Conservation (phyloP, 2,888 invertebrate species). For the Lissonota sp. region DNA sequence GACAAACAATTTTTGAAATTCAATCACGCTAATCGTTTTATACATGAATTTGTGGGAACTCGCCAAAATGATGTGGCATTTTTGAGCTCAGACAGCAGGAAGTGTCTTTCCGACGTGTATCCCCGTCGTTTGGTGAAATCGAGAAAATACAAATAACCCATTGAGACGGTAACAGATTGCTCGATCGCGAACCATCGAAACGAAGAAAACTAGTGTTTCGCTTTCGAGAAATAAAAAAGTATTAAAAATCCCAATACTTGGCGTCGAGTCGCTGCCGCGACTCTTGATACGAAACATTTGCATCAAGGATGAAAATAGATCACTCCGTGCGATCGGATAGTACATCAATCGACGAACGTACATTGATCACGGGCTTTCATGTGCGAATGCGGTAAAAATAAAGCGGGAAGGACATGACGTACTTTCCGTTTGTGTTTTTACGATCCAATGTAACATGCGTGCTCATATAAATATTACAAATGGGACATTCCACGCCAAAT, state of each 20-base stretch:
- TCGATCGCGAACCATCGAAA: conserved; percentile 6
- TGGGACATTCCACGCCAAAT: too few relatives aligned
- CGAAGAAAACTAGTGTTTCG: conserved; percentile 10
- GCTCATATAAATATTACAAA: too few relatives aligned
- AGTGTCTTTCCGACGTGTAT: background rate
- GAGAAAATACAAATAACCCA: conserved; percentile 41
- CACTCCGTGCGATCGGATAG: conserved; percentile 19
- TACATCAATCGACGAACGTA: conserved; percentile 44
- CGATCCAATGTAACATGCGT: background rate
- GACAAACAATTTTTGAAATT: too few relatives aligned
- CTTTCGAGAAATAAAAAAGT: background rate
- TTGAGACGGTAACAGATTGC: conserved; percentile 7
- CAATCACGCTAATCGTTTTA: too few relatives aligned
- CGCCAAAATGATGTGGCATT: too few relatives aligned
- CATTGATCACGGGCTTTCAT: conserved; percentile 39
- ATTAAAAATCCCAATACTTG: too few relatives aligned
- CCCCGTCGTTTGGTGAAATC: background rate
- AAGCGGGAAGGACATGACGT: background rate
- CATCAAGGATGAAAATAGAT: conserved; percentile 48
- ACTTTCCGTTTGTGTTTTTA: too few relatives aligned
- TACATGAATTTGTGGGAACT: too few relatives aligned
- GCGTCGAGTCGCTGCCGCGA: too few relatives aligned
- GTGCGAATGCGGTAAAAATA: background rate
- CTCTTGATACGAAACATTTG: conserved; percentile 6
- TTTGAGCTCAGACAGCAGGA: too few relatives aligned